Evolutionary conservation across 2,797 vertebrate species (phyloP), one percentile per base, ranked within the genome.

Genomic region (Bradypus variegatus): DNA sequence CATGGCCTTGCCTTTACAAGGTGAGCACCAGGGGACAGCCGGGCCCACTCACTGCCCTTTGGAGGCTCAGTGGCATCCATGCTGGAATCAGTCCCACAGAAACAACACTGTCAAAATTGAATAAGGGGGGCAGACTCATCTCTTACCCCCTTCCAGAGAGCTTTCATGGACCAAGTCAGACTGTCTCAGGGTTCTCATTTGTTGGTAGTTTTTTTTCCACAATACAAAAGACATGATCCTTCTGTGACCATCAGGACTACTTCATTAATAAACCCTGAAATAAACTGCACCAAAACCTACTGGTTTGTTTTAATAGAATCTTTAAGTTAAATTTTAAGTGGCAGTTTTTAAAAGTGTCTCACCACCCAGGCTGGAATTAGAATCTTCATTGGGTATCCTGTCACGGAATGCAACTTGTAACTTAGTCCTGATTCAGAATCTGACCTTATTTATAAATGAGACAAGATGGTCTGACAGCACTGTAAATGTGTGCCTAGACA

Each of bases 281-380:
- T 69, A 78, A 86, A 81, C 41, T 58, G 19, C 33, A 90, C 38
- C 41, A 48, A 86, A 33, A 69, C 55, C 50, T 69, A 27, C 16
- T 25, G 62, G 50, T 48, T 27, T 86, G 38, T 77, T 78, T 62
- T 55, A 80, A 88, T 1, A 77, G 21, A 76, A 87, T 1, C 29
- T 76, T 76, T 48, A 48, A 90, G 14, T 67, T 19, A 29, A 65
- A 83, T 76, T 82, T 78, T 91, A 86, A 94, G 85, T 27, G 15
- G 77, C 11, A 65, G 50, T 41, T 91, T 86, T 75, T 84, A 88
- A 78, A 69, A 41, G 13, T 18, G 60, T 33, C 38, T 78, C 73
- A 6, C 14, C 4, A 55, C 64, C 85, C 73, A 50, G 75, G 48
- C 62, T 29, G 36, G 45, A 21, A 18, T 23, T 58, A 58, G 87